Evolutionary conservation across 2,888 invertebrate genomes (phyloP), one percentile per base, ranked within the genome.

Genomic region (Ptilodon capucinus): DNA sequence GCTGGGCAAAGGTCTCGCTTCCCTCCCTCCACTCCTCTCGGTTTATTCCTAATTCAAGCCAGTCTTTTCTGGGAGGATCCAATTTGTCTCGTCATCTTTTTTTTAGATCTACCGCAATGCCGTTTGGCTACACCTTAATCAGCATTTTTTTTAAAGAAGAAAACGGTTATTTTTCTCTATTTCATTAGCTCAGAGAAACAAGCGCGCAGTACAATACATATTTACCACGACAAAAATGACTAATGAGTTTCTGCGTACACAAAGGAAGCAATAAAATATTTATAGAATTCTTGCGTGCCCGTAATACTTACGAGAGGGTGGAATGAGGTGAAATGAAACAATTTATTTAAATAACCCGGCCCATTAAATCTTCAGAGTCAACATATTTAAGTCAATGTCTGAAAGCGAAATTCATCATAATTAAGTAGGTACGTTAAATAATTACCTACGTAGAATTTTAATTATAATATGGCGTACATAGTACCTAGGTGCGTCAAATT

Each of bases 191-290:
- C 48, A 41, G 32, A 44, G 46, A 49, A 53, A 43, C 11, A 28
- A 36, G 36, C 21, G 50, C 51, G 47, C 47, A 42, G 42, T 35
- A 49, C 51, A 64, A n/a, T 43, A 40, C 61, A 66, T 41, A 43
- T 61, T 69, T 64, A 62, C 51, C 46, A 54, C 55, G 55, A 60
- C 54, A 54, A 64, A 68, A 68, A 70, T 70, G 58, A 67, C 67
- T 64, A 71, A 71, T 67, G 61, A 65, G 60, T 67, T 62, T 60
- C 57, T 54, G 53, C 44, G 52, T 57, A 60, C 52, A 64, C 63
- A 61, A 61, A 69, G 64, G 66, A 69, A 69, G 56, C 54, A 39
- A 63, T 71, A 57, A 68, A 69, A 69, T 69, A 71, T 71, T 71
- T 69, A 71, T 69, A 60, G 61, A 58, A 65, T 55, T 53, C 54